Base-by-base conservation (phyloP, 2,888 invertebrate species). In the Anaspis maculata region DNA sequence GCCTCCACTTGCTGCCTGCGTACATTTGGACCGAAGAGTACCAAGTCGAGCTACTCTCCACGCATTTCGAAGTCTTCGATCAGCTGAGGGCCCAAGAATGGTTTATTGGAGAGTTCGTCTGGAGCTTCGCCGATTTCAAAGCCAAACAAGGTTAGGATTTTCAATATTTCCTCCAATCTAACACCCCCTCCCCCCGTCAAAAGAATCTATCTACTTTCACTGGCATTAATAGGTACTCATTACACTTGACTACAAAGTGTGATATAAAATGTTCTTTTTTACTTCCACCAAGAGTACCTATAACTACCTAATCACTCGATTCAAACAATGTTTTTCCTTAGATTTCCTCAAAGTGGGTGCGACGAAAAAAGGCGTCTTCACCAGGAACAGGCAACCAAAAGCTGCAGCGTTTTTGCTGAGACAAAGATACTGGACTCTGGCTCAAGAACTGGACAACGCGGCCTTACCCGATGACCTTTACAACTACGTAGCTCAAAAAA, bases 101-200 rank as follows among this genome's bases (percentile, higher is more conserved):
- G 67, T 87, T 97, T 52, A 78, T 90, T 14, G 97, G 97, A 2
- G 97, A 97, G 70, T 91, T 96, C 72, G 87, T 96, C 25, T 97
- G 97, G 97, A 97, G 97, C 66, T 97, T 97, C 66, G 97, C 97
- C 1, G 97, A 97, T 63, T 98, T 97, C 58, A 89, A 91, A 66
- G 97, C 97, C 7, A 83, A 82, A 30, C 88, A 94, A 73, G 76
- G 56, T 56, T 7, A 6, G 5, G 19, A 19, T 19, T 19, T 19
- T 19, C 19, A 19, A 19, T n/a, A n/a, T n/a, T n/a, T n/a, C n/a
- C n/a, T n/a, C n/a, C n/a, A n/a, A n/a, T n/a, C n/a, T n/a, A n/a
- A n/a, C n/a, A n/a, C n/a, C n/a, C n/a, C n/a, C n/a, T n/a, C n/a
- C n/a, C n/a, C n/a, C n/a, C n/a, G n/a, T n/a, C n/a, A n/a, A n/a